Evolutionary conservation across 2,888 invertebrate genomes (phyloP).

Genomic region (Cinara cedri): DNA sequence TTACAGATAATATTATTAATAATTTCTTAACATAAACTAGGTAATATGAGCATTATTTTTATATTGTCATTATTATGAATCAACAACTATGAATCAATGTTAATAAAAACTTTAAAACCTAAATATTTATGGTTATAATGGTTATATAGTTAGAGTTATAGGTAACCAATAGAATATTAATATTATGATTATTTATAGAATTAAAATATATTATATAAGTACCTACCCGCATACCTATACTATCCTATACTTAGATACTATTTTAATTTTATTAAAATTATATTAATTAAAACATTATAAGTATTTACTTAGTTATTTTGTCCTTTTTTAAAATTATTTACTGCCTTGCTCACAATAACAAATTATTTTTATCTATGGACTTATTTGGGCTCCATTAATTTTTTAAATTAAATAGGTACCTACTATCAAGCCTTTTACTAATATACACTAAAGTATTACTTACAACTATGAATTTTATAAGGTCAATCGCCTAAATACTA

Average conservation of each 20-base stretch:
- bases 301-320: background rate
- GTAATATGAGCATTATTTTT: too few species aligned
- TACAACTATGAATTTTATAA: background rate
- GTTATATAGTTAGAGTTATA: background rate
- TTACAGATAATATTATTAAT: too few species aligned
- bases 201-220: too few species aligned
- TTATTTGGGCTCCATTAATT: background rate
- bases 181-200: background rate
- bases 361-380: background rate
- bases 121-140: background rate
- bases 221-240: too few species aligned
- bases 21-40: too few species aligned
- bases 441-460: background rate
- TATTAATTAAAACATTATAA: background rate
- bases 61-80: too few species aligned
- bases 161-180: too few species aligned
- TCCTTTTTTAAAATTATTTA: background rate
- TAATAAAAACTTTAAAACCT: background rate
- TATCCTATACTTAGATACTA: too few species aligned
- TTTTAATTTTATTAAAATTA: background rate
- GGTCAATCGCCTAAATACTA: background rate
- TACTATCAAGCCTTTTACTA: background rate
- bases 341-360: background rate
- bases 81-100: too few species aligned
- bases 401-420: slow-evolving; percentile 20